Evolutionary conservation across 2,888 invertebrate genomes (phyloP).

Genomic region (Calliphora vomitoria): DNA sequence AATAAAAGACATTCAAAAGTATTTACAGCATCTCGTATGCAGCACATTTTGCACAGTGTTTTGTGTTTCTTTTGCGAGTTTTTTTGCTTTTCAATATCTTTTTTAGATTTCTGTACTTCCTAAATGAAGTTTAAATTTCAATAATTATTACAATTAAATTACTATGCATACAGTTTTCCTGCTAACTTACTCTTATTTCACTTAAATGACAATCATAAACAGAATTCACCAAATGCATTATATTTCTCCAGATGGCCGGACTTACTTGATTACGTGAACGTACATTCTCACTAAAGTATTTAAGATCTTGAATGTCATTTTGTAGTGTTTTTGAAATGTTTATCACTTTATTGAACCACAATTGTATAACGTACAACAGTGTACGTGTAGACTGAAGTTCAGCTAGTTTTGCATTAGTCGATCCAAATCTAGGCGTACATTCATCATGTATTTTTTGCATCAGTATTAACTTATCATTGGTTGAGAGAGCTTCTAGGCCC

Average conservation of each 20-base stretch:
- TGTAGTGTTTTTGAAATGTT: conserved; percentile 30
- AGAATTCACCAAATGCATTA: conserved; percentile 78
- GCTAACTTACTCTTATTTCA: conserved; percentile 77
- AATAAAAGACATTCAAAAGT: conserved; percentile 87
- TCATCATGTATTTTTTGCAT: conserved; percentile 80
- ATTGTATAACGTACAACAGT: conserved; percentile 77
- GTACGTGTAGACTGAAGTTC: conserved; percentile 74
- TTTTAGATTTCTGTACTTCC: conserved; percentile 41
- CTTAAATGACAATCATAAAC: conserved; percentile 83
- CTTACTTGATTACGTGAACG: conserved; percentile 76
- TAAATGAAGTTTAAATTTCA: conserved; percentile 10
- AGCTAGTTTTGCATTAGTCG: conserved; percentile 69
- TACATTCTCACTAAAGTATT: conserved; percentile 77
- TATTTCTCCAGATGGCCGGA: conserved; percentile 70
- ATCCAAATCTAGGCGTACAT: conserved; percentile 71
- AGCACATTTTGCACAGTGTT: conserved; percentile 85
- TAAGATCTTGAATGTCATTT: conserved; percentile 77
- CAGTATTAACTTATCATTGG: conserved; percentile 70
- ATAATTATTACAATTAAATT: background rate
- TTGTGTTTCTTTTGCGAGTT: conserved; percentile 40
- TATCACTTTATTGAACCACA: conserved; percentile 79
- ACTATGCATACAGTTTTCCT: background rate
- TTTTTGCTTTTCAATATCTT: conserved; percentile 22
- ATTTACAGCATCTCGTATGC: conserved; percentile 84
- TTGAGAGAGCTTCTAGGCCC: conserved; percentile 71